A percentile compares a stretch with the other conserved stretches of the same genome.
phyloP scores from a whole-genome alignment of 2,888 invertebrate genomes.

The Leptothorax acervorum region DNA sequence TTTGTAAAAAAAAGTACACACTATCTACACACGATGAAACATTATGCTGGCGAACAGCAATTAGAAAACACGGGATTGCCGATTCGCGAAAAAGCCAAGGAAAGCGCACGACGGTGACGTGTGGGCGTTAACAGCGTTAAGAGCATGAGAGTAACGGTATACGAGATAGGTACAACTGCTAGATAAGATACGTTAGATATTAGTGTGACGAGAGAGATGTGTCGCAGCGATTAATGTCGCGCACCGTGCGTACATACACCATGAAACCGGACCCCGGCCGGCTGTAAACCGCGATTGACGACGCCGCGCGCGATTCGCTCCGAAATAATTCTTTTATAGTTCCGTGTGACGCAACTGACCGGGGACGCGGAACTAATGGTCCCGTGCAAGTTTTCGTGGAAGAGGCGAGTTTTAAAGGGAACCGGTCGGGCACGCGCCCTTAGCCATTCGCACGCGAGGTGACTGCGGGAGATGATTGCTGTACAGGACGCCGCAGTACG shows the following conservation, averaged over 20 bases:
- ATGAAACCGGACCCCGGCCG: not conserved
- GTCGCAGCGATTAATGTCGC: slow-evolving; percentile 33
- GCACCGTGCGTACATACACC: not conserved
- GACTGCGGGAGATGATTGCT: slow-evolving; percentile 9
- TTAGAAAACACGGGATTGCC: not conserved
- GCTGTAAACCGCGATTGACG: slow-evolving; percentile 27
- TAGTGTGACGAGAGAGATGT: slow-evolving; percentile 38
- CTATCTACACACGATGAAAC: not conserved
- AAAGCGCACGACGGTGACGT: not conserved
- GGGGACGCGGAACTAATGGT: slow-evolving; percentile 46
- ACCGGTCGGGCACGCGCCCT: slow-evolving; percentile 49
- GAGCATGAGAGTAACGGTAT: slow-evolving; percentile 35
- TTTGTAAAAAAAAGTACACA: not conserved
- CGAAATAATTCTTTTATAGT: slow-evolving; percentile 46
- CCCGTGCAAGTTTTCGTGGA: slow-evolving; percentile 31
- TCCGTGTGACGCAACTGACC: slow-evolving; percentile 38
- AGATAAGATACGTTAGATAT: slow-evolving; percentile 47
- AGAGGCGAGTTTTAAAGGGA: slow-evolving; percentile 42
- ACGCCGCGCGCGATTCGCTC: slow-evolving; percentile 1
- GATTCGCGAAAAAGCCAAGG: slow-evolving; percentile 11
- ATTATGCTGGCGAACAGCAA: not conserved
- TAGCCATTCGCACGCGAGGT: slow-evolving; percentile 24
- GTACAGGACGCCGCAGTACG: not conserved
- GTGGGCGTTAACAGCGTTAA: slow-evolving; percentile 35
- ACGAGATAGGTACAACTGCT: slow-evolving; percentile 37